Evolutionary conservation across 2,888 invertebrate genomes (phyloP), one percentile per base, ranked within the genome.

Genomic region (Lypha dubia): DNA sequence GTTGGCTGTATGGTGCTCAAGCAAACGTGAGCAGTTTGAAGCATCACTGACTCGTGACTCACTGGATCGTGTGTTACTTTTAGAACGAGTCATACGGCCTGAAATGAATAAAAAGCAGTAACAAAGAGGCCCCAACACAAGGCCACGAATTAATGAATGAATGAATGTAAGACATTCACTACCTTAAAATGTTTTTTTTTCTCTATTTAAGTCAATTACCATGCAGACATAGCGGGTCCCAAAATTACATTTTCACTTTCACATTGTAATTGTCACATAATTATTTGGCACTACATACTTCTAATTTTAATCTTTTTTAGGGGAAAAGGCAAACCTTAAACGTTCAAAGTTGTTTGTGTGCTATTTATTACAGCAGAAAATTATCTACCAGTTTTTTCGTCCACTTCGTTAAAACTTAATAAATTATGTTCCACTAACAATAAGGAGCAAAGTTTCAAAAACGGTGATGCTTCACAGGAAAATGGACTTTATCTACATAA

Each of bases 21-120:
- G 90, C 86, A 91, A 87, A 84, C 90, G 89, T 60, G 92, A 92
- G 85, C 91, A 91, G 88, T 90, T 92, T 73, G 92, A 91, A 28
- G 89, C 90, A 87, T 92, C 92, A 86, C 92, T 92, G 86, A 90
- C 91, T 79, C 91, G 91, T 53, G 92, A 92, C 76, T 92, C 92
- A 87, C 91, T 92, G 86, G 92, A 92, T 86, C 91, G 91, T 53
- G 92, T 92, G 86, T 92, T 92, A 87, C 92, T 92, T 88, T 92
- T 92, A 24, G 92, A 92, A 81, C 92, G 91, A 86, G 90, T 90
- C 91, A 92, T 92, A 86, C 91, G 91, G 87, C 92, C 92, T 92
- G 88, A 24, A 77, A 79, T 51, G n/a, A 79, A 87, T 85, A 62
- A 68, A 60, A 71, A 68, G 51, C 76, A 76, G 60, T 51, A 80